Conservation (phyloP, 2,888 invertebrate genomes). For the Machimus atricapillus region DNA sequence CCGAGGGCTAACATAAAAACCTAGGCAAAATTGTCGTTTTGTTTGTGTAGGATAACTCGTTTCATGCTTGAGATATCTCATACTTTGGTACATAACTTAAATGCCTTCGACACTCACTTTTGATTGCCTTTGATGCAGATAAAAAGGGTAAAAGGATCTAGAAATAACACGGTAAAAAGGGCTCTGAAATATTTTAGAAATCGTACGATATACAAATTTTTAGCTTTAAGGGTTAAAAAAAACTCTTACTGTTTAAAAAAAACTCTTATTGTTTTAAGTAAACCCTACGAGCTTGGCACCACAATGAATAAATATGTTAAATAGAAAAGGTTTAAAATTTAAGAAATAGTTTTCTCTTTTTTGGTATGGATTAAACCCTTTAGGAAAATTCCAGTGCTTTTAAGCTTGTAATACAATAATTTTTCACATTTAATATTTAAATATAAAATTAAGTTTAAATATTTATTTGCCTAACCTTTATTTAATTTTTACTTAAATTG, state of each 20-base stretch:
- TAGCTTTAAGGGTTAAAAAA: background rate
- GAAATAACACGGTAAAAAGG: background rate
- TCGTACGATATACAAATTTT: background rate
- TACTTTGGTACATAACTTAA: background rate
- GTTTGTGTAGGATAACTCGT: background rate
- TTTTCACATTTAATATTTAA: background rate
- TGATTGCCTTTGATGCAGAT: background rate
- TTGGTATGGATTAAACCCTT: background rate
- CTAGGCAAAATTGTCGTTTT: background rate
- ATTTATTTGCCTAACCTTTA: no score
- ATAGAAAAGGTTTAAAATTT: background rate
- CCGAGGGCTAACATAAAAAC: no score
- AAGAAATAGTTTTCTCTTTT: background rate
- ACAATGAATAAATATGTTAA: background rate
- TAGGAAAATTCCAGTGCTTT: background rate
- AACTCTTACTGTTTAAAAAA: background rate
- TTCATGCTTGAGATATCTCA: background rate
- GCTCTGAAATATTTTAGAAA: background rate
- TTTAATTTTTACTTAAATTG: no score
- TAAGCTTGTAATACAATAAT: background rate
- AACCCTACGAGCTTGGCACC: background rate
- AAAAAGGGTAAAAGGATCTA: background rate
- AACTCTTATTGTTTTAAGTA: background rate
- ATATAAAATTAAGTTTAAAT: no score
- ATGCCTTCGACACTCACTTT: background rate